A percentile compares a stretch with the other conserved stretches of the same genome.
Conservation (phyloP, 2,113 vertebrate species). For the Aspidoscelis tigris region DNA sequence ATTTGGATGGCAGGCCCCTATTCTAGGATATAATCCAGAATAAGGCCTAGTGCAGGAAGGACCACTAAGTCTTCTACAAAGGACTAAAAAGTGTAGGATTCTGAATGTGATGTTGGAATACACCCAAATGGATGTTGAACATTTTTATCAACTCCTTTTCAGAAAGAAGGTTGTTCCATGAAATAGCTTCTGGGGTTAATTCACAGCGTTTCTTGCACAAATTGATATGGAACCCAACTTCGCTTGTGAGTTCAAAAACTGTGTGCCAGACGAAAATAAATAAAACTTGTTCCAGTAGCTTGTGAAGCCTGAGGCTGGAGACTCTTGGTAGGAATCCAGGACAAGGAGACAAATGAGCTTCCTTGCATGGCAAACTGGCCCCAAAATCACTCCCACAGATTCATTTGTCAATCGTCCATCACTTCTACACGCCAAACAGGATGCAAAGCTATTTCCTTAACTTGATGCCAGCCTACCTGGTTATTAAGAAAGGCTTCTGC, state of each 20-base stretch:
- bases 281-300: neutral
- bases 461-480: constrained; percentile 82
- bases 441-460: neutral
- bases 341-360: neutral
- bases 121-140: neutral
- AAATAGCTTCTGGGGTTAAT: neutral
- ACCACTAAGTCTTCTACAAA: neutral
- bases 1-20: too few relatives aligned
- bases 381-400: neutral
- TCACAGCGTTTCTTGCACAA: neutral
- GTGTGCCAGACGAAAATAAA: neutral
- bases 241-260: neutral
- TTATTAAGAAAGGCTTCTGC: constrained; percentile 99
- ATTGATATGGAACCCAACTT: neutral
- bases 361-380: neutral
- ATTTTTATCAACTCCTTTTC: neutral
- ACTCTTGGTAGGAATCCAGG: neutral
- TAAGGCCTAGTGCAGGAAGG: too few relatives aligned
- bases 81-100: neutral
- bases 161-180: neutral
- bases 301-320: neutral
- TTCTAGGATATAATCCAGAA: too few relatives aligned
- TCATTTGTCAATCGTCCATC: neutral
- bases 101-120: neutral
- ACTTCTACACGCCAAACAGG: neutral